Evolutionary conservation across 1,140 invertebrate species (phyloP).

Genomic region (Marisa cornuarietis): DNA sequence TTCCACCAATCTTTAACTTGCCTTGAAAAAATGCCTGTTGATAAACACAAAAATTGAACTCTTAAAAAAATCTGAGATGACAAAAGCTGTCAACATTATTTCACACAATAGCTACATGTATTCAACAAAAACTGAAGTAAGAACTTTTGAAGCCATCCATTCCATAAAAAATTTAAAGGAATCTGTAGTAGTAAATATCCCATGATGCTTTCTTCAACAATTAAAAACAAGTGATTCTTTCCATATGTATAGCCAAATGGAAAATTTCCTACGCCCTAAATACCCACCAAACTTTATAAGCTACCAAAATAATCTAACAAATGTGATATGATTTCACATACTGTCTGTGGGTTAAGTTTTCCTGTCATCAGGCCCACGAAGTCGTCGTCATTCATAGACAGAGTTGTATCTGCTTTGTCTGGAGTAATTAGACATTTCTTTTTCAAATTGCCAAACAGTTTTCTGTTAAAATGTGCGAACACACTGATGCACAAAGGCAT

Average conservation of each 20-base stretch:
- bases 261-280: too few relatives aligned
- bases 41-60: conserved; percentile 14
- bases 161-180: too few relatives aligned
- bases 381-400: conserved; percentile 87
- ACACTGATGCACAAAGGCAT: not conserved
- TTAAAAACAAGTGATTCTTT: too few relatives aligned
- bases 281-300: too few relatives aligned
- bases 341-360: conserved; percentile 88
- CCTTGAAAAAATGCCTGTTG: conserved; percentile 94
- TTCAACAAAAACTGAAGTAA: too few relatives aligned
- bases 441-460: not conserved
- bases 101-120: too few relatives aligned
- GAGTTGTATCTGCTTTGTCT: conserved; percentile 91
- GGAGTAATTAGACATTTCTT: conserved; percentile 24
- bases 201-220: too few relatives aligned
- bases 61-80: too few relatives aligned
- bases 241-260: too few relatives aligned
- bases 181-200: too few relatives aligned
- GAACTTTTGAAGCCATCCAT: too few relatives aligned
- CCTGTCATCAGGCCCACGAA: conserved; percentile 86
- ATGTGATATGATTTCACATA: conserved; percentile 34
- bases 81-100: too few relatives aligned
- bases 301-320: not conserved
- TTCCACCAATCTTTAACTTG: conserved; percentile 94
- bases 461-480: not conserved